Evolutionary conservation across 2,113 vertebrate species (phyloP).

Genomic region (Nanorana parkeri): DNA sequence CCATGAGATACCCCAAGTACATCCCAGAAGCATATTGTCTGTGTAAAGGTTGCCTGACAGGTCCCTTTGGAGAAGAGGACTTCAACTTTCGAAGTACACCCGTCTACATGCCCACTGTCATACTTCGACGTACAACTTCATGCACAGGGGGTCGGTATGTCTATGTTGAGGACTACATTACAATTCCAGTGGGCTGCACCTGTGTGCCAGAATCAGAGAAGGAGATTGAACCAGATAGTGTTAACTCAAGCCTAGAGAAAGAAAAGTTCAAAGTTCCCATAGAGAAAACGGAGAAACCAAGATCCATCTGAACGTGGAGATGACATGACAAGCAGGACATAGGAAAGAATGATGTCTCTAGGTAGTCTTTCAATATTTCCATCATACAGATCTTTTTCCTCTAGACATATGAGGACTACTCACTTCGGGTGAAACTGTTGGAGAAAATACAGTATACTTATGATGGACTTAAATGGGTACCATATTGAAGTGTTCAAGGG

Average conservation of each 20-base stretch:
- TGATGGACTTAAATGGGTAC: no score
- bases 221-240: constrained; percentile 58
- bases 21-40: constrained; percentile 95
- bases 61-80: constrained; percentile 78
- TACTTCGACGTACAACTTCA: constrained; percentile 79
- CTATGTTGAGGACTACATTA: constrained; percentile 87
- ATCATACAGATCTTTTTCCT: not conserved
- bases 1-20: constrained; percentile 82
- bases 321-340: not conserved
- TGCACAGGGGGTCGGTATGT: constrained; percentile 83
- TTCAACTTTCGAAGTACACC: constrained; percentile 82
- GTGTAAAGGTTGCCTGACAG: constrained; percentile 88
- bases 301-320: constrained; percentile 46
- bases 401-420: not conserved
- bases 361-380: not conserved
- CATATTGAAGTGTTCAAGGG: no score
- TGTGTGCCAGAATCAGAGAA: constrained; percentile 78
- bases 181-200: constrained; percentile 91
- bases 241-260: constrained; percentile 77
- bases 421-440: no score
- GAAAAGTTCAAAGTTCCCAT: constrained; percentile 67
- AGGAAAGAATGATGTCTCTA: not conserved
- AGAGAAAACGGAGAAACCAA: constrained; percentile 63
- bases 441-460: no score
- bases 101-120: constrained; percentile 84